Evolutionary conservation across 2,888 invertebrate species (phyloP), one percentile per base, ranked within the genome.

Genomic region (Callyntrura guangdongensis): DNA sequence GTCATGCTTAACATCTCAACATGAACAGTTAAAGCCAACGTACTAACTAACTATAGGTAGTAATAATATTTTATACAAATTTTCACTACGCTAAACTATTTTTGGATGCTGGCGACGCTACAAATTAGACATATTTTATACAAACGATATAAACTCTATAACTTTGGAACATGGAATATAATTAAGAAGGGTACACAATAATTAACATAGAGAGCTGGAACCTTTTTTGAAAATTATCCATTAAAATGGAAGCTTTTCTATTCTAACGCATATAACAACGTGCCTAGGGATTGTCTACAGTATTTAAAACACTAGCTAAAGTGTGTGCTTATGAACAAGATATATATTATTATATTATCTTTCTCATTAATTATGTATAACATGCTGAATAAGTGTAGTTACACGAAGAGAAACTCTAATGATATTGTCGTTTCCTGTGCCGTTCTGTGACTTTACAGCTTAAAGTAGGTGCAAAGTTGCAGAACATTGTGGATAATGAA

Each of bases 371-470:
- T n/a, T n/a, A n/a, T 22, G 9, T 61, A 22, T 61, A 5, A 67
- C 67, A 67, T 67, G 67, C 27, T 67, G 2, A 2, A 59, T 59
- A n/a, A n/a, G n/a, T 11, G 53, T 53, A 53, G 53, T 53, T 53
- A 14, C 53, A 53, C n/a, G 11, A 53, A 53, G 53, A 14, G 11
- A 53, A 11, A 53, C n/a, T 14, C 53, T 5, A 14, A 53, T 61
- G 12, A 61, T 9, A 1, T 61, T 9, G 17, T 12, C 14, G 36
- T 36, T n/a, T 67, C 27, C 3, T 67, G 27, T 67, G 67, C 17
- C 27, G 67, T 45, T 72, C 72, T 72, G 72, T 72, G 47, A 72
- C 72, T 72, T 72, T 45, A 72, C 72, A 69, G 6, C 67, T 69
- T 27, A 0, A 53, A 5, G n/a, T 14, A 17, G 17, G 27, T 27